Percentiles rank a stretch among this genome's conserved stretches.
Conservation (phyloP, 37 sponge, comb jelly and placozoan species). For the Theonella swinhoei region DNA sequence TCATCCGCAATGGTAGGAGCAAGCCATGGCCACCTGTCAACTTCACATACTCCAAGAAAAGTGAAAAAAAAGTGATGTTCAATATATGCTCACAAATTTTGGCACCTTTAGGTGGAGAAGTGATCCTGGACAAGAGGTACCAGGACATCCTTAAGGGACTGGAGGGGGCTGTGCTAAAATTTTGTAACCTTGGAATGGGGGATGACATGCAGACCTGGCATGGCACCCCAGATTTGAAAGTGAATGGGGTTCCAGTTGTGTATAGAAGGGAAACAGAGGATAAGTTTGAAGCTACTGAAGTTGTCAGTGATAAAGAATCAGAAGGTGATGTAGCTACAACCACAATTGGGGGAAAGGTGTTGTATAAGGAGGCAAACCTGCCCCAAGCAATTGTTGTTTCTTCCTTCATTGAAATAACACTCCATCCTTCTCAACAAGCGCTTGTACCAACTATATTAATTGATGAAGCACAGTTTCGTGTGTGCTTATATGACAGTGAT, state of each 20-base stretch:
- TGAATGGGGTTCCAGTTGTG: not conserved
- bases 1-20: constrained; percentile 9
- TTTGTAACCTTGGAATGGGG: constrained; percentile 1
- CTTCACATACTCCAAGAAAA: not conserved
- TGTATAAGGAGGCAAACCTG: constrained; percentile 1
- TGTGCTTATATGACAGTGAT: constrained; percentile 8
- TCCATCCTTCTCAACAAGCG: constrained; percentile 10
- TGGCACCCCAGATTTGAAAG: constrained; percentile 11
- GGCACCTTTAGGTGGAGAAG: not conserved
- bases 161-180: not conserved
- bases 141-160: not conserved
- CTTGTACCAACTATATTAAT: constrained; percentile 12
- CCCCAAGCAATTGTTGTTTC: constrained; percentile 10
- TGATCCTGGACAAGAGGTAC: constrained; percentile 1
- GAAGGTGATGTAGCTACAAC: constrained; percentile 7
- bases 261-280: not conserved
- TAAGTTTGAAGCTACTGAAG: not conserved
- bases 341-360: not conserved
- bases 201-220: constrained; percentile 4
- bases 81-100: constrained; percentile 2
- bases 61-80: not conserved
- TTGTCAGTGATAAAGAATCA: not conserved
- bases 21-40: not conserved
- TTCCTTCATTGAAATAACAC: not conserved
- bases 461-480: constrained; percentile 6